Evolutionary conservation across 2,888 invertebrate genomes (phyloP), one percentile per base, ranked within the genome.

Genomic region (Tiphia femorata): DNA sequence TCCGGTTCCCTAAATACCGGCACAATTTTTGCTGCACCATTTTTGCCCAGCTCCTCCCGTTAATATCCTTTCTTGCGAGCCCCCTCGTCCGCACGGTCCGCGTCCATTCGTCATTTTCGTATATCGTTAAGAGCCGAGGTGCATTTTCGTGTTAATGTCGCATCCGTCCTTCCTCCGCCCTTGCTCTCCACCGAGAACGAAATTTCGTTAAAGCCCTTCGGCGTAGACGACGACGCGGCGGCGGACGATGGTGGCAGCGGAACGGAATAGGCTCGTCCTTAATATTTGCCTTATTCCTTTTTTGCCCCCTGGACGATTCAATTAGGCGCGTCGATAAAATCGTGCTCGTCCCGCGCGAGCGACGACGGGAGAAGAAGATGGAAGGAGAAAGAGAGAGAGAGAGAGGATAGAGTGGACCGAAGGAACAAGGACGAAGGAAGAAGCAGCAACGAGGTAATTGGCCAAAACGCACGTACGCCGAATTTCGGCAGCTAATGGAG

Each of bases 401-500:
- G 42, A 29, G n/a, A n/a, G n/a, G n/a, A n/a, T n/a, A 33, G 21
- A 21, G 10, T 14, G 23, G n/a, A 21, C 1, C 8, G 47, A 20
- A 19, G 16, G 29, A 20, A 8, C 7, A 25, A n/a, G 6, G n/a
- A 46, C 20, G 21, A 12, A 25, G 23, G 21, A n/a, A 16, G 38
- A 38, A 40, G 20, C 12, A 40, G 29, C n/a, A n/a, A 16, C 53
- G 57, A 10, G 40, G 21, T 68, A 69, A 69, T 69, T 72, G 72
- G 65, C 59, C 70, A 58, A 65, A 68, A 58, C 58, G 62, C 60
- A 43, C 59, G 59, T 69, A 64, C 66, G 58, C 56, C 55, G 70
- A 69, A 70, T 72, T 69, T 69, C 65, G 62, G 27, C 43, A 44
- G 43, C 43, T 44, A 72, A 72, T 70, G 70, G 72, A 72, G 69